phyloP scores from a whole-genome alignment of 2,797 vertebrate species.

The Gadopsis bispinosus region DNA sequence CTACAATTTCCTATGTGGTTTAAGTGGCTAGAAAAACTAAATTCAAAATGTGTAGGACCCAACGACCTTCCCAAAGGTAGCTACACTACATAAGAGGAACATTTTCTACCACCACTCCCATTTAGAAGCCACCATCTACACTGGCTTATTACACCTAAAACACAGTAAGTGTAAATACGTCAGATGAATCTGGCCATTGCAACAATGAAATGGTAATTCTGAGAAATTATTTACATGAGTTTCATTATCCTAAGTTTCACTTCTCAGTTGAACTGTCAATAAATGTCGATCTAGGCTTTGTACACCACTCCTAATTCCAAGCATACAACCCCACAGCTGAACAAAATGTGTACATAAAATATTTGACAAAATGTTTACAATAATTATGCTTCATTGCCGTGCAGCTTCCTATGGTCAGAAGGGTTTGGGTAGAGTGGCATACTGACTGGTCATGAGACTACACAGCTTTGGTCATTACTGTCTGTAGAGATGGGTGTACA shows the following conservation, averaged over 20 bases:
- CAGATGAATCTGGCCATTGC: too few relatives aligned
- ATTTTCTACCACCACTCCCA: not conserved
- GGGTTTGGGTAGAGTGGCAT: not conserved
- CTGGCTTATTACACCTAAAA: not conserved
- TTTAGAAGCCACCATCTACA: not conserved
- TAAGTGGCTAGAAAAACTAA: not conserved
- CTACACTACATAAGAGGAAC: not conserved
- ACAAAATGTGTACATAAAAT: constrained; percentile 36
- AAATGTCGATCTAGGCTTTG: not conserved
- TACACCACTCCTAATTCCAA: constrained; percentile 38
- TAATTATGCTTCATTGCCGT: not conserved
- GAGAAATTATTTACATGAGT: constrained; percentile 6
- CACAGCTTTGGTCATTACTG: constrained; percentile 10
- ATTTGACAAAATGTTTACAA: not conserved
- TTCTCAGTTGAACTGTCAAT: constrained; percentile 7
- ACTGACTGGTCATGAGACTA: constrained; percentile 11
- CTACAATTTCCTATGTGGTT: not conserved
- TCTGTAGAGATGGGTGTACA: not conserved
- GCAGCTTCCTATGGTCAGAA: constrained; percentile 50
- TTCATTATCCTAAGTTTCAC: not conserved
- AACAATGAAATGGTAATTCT: not conserved
- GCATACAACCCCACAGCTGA: constrained; percentile 35
- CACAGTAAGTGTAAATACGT: not conserved
- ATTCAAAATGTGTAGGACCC: not conserved
- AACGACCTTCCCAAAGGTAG: not conserved